Conservation (phyloP, 2,797 vertebrate genomes). For the Cryptoblepharus egeriae region DNA sequence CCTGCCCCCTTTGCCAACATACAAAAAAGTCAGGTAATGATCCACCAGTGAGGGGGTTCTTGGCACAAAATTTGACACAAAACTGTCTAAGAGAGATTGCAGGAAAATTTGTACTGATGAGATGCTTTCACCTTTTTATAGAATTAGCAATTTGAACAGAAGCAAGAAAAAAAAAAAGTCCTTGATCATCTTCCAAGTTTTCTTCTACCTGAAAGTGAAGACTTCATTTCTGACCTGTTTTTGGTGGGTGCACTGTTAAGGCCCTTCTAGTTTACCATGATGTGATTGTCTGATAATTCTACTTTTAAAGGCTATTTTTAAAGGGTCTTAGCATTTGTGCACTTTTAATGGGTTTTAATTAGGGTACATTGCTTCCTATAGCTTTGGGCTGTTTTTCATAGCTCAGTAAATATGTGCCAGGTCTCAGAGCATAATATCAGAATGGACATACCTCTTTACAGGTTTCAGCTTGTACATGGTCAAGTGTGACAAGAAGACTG, state of each 20-base stretch:
- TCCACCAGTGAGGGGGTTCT: too few relatives aligned
- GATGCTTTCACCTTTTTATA: background rate
- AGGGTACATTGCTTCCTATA: background rate
- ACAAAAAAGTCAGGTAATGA: too few relatives aligned
- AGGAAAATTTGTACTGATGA: too few relatives aligned
- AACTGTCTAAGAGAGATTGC: background rate
- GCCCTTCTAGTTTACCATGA: background rate
- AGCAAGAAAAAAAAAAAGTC: too few relatives aligned
- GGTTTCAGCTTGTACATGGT: background rate
- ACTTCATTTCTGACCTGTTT: background rate
- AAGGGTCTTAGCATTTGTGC: background rate
- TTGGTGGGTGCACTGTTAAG: background rate
- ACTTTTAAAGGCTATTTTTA: background rate
- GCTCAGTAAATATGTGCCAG: background rate
- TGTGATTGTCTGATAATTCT: background rate
- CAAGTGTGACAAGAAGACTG: constrained; percentile 16
- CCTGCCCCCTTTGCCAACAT: too few relatives aligned
- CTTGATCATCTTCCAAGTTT: background rate
- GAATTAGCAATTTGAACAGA: background rate
- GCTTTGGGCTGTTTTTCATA: background rate
- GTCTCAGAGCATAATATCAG: background rate
- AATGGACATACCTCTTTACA: background rate
- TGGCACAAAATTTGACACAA: too few relatives aligned
- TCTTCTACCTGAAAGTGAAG: background rate
- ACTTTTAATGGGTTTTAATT: background rate